phyloP scores from a whole-genome alignment of 2,888 invertebrate species.

The Ephialtes manifestator region DNA sequence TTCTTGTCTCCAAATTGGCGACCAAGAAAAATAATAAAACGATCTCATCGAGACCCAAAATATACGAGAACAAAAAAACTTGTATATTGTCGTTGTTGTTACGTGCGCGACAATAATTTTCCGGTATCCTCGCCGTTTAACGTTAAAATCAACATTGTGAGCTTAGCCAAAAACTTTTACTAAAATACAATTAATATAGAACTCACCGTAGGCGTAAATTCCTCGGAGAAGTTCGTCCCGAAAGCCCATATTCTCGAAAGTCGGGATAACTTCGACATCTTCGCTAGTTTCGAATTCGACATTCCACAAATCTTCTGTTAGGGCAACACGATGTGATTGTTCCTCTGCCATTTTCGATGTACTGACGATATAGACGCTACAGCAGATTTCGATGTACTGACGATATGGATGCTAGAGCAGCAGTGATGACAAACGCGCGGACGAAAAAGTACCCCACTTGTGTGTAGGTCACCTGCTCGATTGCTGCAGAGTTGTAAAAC shows the following conservation, averaged over 20 bases:
- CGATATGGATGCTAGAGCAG: neutral
- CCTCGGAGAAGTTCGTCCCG: constrained; percentile 97
- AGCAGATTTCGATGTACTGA: constrained; percentile 17
- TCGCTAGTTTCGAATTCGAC: constrained; percentile 99
- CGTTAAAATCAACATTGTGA: constrained; percentile 33
- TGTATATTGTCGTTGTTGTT: neutral
- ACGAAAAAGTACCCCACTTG: too few relatives aligned
- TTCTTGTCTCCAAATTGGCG: neutral
- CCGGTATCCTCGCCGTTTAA: neutral
- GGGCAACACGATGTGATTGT: constrained; percentile 84
- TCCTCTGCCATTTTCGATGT: constrained; percentile 82
- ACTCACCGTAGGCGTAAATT: constrained; percentile 98
- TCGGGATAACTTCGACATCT: constrained; percentile 99
- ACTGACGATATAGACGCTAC: neutral
- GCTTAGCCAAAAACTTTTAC: constrained; percentile 58
- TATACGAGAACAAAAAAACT: neutral
- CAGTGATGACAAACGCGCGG: too few relatives aligned
- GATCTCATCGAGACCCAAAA: neutral
- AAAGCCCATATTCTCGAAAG: constrained; percentile 98
- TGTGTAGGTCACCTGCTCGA: too few relatives aligned
- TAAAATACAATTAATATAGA: neutral
- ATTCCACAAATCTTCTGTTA: constrained; percentile 96
- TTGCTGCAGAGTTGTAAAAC: too few relatives aligned
- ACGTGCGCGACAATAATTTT: neutral
- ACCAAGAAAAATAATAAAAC: neutral